Percentiles rank a stretch among this genome's conserved stretches.
Evolutionary conservation across 2,888 invertebrate genomes (phyloP).

Genomic region (Belgica antarctica): DNA sequence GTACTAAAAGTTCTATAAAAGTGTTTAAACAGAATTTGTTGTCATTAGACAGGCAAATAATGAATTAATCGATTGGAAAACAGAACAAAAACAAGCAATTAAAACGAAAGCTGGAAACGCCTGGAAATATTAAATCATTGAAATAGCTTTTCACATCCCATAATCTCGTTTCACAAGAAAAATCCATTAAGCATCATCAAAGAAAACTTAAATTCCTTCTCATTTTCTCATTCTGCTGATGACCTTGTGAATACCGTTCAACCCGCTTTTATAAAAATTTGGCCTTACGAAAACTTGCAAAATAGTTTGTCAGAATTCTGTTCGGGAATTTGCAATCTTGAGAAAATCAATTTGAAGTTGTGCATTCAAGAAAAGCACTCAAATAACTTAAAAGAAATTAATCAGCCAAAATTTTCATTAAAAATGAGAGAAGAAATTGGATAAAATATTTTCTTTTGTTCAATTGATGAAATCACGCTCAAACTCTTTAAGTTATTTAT

Average conservation of each 20-base stretch:
- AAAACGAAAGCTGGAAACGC: not conserved
- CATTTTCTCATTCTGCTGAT: too few relatives aligned
- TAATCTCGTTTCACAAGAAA: not conserved
- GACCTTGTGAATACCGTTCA: too few relatives aligned
- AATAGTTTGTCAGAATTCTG: too few relatives aligned
- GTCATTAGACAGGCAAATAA: not conserved
- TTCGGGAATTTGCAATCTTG: too few relatives aligned
- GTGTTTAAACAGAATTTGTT: not conserved
- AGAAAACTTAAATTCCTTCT: not conserved
- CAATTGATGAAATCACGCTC: not conserved
- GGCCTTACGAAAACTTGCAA: too few relatives aligned
- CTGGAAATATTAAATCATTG: not conserved
- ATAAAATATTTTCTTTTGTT: not conserved
- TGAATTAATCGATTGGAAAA: not conserved
- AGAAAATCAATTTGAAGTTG: too few relatives aligned
- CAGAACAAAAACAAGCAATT: not conserved
- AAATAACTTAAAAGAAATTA: too few relatives aligned
- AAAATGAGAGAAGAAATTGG: too few relatives aligned
- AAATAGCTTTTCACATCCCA: not conserved
- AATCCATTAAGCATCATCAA: slow-evolving; percentile 25
- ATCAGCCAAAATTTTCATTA: too few relatives aligned
- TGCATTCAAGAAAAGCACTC: too few relatives aligned
- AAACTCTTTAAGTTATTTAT: not conserved
- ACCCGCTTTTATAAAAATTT: too few relatives aligned
- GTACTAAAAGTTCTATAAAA: not conserved